These are phyloP conservation scores for Octodon degus DNA, from an alignment of 2,113 vertebrate genomes.

Conservation along the genomic window DNA sequence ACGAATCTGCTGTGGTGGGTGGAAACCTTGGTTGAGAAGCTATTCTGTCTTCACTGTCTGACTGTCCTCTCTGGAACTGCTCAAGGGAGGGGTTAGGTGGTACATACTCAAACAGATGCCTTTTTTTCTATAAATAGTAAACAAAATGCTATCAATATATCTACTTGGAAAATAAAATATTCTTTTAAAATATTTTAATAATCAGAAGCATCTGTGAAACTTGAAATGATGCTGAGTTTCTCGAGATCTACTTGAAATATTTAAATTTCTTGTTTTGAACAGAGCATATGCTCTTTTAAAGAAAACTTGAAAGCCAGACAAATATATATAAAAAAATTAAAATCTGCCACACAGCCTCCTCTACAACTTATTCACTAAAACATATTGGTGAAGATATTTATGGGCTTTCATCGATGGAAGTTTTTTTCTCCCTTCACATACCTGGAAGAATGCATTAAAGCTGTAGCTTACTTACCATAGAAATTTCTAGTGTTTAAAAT, in stretches of 20 bases:
- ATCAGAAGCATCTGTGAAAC: background rate
- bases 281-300: slow-evolving; percentile 25
- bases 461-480: background rate
- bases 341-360: background rate
- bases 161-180: slow-evolving; percentile 20
- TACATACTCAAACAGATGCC: background rate
- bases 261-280: slow-evolving; percentile 31
- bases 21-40: background rate
- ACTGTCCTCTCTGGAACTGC: background rate
- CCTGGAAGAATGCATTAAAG: background rate
- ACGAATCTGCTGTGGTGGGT: background rate
- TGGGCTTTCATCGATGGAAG: background rate
- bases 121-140: background rate
- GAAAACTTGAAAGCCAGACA: slow-evolving; percentile 16
- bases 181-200: slow-evolving; percentile 26
- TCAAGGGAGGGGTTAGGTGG: background rate
- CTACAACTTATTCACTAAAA: background rate
- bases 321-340: slow-evolving; percentile 17
- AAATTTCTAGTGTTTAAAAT: slow-evolving; percentile 8
- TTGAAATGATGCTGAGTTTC: background rate
- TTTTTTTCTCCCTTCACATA: background rate
- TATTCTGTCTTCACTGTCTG: background rate
- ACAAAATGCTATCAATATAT: background rate
- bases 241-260: slow-evolving; percentile 32
- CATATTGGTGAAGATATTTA: background rate